These are phyloP conservation scores for Araneus ventricosus DNA, from an alignment of 1,140 invertebrate genomes.

Conservation along the genomic window DNA sequence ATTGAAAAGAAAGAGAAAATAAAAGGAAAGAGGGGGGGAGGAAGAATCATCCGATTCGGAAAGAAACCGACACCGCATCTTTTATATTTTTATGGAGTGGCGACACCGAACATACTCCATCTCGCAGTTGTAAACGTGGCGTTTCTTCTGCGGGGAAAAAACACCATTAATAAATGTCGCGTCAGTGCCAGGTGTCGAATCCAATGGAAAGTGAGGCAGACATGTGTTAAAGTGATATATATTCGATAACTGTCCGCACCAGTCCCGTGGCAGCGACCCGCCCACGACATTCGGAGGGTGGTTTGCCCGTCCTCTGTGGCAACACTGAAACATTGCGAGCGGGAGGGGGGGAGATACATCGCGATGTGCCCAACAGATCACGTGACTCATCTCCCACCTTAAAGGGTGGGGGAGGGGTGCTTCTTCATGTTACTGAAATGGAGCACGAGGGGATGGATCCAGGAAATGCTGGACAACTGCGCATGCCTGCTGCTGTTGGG, in stretches of 20 bases:
- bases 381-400: background rate
- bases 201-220: constrained; percentile 43
- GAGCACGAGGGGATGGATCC: background rate
- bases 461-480: background rate
- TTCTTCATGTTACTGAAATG: background rate
- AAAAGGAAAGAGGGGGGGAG: too few species aligned
- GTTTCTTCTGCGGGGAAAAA: background rate
- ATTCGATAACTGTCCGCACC: constrained; percentile 69
- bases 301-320: background rate
- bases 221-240: constrained; percentile 73
- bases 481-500: background rate
- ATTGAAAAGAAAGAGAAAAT: background rate
- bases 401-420: background rate
- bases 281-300: constrained; percentile 23
- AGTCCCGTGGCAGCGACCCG: constrained; percentile 9
- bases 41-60: background rate
- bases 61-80: constrained; percentile 9
- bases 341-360: background rate
- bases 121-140: constrained; percentile 12
- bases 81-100: constrained; percentile 9
- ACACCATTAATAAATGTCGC: constrained; percentile 72
- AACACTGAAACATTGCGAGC: constrained; percentile 27
- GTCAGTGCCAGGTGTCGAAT: constrained; percentile 61
- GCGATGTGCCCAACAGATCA: background rate
- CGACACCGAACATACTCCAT: background rate